These are phyloP conservation scores for Meles meles DNA, from an alignment of 2,113 vertebrate genomes.

Conservation along the genomic window DNA sequence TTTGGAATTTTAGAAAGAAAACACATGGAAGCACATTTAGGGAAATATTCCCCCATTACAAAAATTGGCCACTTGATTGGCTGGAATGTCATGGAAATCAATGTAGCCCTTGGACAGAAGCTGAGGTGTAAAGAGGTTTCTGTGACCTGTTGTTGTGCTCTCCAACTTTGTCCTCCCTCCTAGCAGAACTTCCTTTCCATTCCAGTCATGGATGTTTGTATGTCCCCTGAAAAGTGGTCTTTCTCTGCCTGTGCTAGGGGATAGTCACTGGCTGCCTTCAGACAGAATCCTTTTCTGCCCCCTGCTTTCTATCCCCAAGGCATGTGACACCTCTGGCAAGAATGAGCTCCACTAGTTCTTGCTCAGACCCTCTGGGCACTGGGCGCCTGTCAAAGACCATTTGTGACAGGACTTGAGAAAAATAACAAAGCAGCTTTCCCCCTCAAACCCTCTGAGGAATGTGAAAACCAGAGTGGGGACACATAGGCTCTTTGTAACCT, in stretches of 20 bases:
- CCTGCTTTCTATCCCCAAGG: not conserved
- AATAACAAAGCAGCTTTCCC: conserved; percentile 60
- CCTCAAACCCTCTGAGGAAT: not conserved
- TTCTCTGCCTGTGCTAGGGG: not conserved
- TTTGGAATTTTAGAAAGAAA: not conserved
- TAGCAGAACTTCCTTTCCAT: not conserved
- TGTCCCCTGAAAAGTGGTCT: not conserved
- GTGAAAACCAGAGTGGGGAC: conserved; percentile 48
- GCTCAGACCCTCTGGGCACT: conserved; percentile 7
- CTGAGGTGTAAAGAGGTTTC: not conserved
- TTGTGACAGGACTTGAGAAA: conserved; percentile 59
- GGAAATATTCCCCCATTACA: not conserved
- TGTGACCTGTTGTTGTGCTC: not conserved
- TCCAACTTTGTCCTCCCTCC: not conserved
- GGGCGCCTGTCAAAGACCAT: conserved; percentile 32
- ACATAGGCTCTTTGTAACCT: conserved; percentile 75
- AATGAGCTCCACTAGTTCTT: not conserved
- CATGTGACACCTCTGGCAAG: not conserved
- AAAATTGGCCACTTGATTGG: not conserved
- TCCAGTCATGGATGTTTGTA: not conserved
- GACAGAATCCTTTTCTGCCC: not conserved
- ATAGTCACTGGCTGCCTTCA: not conserved
- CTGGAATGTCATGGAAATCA: not conserved
- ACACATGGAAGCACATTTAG: not conserved
- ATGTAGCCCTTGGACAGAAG: not conserved